These are phyloP conservation scores for Cheirogaleus major DNA, from an alignment of 2,797 vertebrate species.

Conservation along the genomic window DNA sequence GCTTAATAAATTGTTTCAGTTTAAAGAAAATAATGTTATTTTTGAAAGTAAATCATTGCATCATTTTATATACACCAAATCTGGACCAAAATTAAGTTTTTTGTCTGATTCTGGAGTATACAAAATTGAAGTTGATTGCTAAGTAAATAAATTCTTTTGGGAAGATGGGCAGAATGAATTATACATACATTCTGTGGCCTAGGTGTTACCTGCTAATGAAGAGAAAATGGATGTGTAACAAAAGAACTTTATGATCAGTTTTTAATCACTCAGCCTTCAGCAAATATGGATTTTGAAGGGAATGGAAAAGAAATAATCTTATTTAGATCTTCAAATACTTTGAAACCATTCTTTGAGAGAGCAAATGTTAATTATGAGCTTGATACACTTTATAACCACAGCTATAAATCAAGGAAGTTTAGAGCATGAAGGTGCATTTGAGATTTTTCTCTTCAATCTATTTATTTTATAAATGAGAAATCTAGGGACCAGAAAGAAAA, in stretches of 20 bases:
- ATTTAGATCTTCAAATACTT: not conserved
- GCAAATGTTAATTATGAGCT: slow-evolving; percentile 32
- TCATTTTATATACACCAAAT: not conserved
- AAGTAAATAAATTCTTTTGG: not conserved
- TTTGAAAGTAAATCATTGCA: not conserved
- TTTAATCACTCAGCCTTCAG: not conserved
- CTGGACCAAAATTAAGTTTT: not conserved
- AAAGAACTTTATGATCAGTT: not conserved
- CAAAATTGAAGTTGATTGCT: not conserved
- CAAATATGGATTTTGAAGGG: not conserved
- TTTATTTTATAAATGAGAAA: slow-evolving; percentile 57
- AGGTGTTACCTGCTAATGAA: not conserved
- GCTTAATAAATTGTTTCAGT: not conserved
- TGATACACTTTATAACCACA: slow-evolving; percentile 34
- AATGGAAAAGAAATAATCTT: not conserved
- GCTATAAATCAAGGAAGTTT: slow-evolving; percentile 30
- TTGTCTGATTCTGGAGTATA: not conserved
- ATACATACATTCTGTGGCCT: not conserved
- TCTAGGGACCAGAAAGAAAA: slow-evolving; percentile 49
- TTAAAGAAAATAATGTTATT: not conserved
- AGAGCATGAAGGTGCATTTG: slow-evolving; percentile 3
- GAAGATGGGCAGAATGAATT: not conserved
- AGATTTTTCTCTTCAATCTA: slow-evolving; percentile 20
- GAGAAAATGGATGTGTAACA: not conserved
- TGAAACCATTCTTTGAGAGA: slow-evolving; percentile 25